Evolutionary conservation across 2,888 invertebrate genomes (phyloP), one percentile per base, ranked within the genome.

Genomic region (Penaeus monodon): DNA sequence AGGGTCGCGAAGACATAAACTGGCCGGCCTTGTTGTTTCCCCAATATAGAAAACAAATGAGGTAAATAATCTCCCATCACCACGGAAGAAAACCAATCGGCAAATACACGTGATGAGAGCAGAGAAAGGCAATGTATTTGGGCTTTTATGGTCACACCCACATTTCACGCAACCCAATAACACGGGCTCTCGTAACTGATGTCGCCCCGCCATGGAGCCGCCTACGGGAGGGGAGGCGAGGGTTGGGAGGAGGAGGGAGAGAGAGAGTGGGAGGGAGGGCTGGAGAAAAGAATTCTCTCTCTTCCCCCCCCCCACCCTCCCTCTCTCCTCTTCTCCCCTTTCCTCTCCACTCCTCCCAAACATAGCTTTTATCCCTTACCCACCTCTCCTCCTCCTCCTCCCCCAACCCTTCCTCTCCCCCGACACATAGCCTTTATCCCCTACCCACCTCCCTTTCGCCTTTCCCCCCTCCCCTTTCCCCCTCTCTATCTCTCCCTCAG

Each of bases 31-130:
- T 76, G 76, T 76, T 76, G 76, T 76, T 76, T 76, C 49, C 49
- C 76, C 76, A 76, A 76, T 76, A 76, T 76, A 76, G 76, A 22
- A 76, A 76, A 76, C 44, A 76, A 76, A 76, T 76, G 76, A 76
- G 76, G 22, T 44, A 76, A 76, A 76, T 76, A 76, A 76, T 76
- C 24, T 76, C 76, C 49, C 8, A 38, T 76, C 44, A 49, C 76
- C n/a, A 6, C 24, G 44, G 33, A 38, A 76, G 22, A 12, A 49
- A 44, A 76, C 44, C 76, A 38, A 76, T 76, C 44, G 76, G 76
- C 49, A 76, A 76, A 76, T 76, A 76, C 76, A 57, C 44, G 76
- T 38, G 76, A 76, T 76, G 76, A 76, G 76, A 33, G 76, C 44
- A 14, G 24, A 20, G 76, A 44, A 44, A 49, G 17, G 76, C 76